Percentiles rank a stretch among this genome's conserved stretches.
phyloP scores from a whole-genome alignment of 2,113 vertebrate genomes.

The Colinus virginianus region DNA sequence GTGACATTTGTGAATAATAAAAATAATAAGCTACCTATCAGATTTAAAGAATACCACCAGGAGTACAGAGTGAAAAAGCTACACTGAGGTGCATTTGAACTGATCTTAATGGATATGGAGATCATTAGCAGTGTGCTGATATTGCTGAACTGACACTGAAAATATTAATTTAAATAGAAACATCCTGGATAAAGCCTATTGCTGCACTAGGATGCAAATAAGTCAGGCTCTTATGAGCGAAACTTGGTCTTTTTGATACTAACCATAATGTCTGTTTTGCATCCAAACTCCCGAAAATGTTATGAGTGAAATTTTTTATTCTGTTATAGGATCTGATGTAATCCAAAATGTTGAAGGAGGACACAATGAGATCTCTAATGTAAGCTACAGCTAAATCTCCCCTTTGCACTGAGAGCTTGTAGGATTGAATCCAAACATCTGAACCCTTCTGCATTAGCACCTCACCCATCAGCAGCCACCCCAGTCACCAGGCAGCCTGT shows the following conservation, averaged over 20 bases:
- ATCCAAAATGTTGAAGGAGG: neutral
- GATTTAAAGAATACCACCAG: slow-evolving; percentile 30
- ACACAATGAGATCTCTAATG: neutral
- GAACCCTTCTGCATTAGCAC: neutral
- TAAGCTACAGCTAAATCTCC: neutral
- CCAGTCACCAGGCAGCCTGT: neutral
- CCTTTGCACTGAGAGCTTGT: neutral
- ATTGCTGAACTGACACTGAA: slow-evolving; percentile 32
- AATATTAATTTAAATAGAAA: slow-evolving; percentile 72
- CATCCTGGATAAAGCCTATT: slow-evolving; percentile 4
- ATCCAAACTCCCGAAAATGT: neutral
- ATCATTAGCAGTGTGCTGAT: slow-evolving; percentile 67
- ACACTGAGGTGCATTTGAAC: slow-evolving; percentile 59
- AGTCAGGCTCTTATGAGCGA: neutral
- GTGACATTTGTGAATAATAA: slow-evolving; percentile 72
- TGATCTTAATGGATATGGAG: slow-evolving; percentile 55
- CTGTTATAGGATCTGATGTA: neutral
- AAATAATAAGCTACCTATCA: slow-evolving; percentile 59
- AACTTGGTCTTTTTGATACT: neutral
- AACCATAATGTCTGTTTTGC: neutral
- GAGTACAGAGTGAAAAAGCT: slow-evolving; percentile 1
- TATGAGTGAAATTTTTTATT: neutral
- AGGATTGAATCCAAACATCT: neutral
- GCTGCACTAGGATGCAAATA: neutral
- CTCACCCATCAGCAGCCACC: fast-evolving